Conservation (phyloP, 2,888 invertebrate genomes). For the Netelia inedita region DNA sequence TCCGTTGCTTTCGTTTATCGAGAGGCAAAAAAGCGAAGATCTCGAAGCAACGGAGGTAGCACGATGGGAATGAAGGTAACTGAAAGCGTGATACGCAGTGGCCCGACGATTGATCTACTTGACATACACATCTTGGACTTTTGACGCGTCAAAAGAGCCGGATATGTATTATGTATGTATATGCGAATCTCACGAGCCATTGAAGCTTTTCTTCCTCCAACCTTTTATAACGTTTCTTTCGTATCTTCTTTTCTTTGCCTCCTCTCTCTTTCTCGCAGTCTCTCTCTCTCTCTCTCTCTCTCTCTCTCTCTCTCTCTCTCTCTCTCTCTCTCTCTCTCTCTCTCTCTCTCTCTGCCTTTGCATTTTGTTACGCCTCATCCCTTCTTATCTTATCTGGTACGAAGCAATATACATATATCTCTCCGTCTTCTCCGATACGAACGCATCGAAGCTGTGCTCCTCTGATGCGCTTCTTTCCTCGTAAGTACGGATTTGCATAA, state of each 20-base stretch:
- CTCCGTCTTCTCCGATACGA: background rate
- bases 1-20: background rate
- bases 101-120: constrained; percentile 32
- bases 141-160: constrained; percentile 11
- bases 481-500: constrained; percentile 60
- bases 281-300: no score
- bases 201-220: constrained; percentile 47
- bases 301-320: no score
- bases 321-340: no score
- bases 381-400: constrained; percentile 57
- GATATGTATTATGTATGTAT: background rate
- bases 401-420: constrained; percentile 50
- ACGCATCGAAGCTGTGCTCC: constrained; percentile 45
- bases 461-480: constrained; percentile 42
- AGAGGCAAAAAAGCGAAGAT: background rate
- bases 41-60: background rate
- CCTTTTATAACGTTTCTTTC: constrained; percentile 47
- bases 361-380: constrained; percentile 30
- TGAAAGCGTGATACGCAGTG: background rate
- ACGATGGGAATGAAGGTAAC: constrained; percentile 3
- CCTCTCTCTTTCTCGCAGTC: no score
- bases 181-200: constrained; percentile 52
- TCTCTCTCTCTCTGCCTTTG: background rate
- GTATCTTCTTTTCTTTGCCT: constrained; percentile 46
- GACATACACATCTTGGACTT: constrained; percentile 46